Conservation (phyloP, 2,113 vertebrate species). For the Melanerpes formicivorus region DNA sequence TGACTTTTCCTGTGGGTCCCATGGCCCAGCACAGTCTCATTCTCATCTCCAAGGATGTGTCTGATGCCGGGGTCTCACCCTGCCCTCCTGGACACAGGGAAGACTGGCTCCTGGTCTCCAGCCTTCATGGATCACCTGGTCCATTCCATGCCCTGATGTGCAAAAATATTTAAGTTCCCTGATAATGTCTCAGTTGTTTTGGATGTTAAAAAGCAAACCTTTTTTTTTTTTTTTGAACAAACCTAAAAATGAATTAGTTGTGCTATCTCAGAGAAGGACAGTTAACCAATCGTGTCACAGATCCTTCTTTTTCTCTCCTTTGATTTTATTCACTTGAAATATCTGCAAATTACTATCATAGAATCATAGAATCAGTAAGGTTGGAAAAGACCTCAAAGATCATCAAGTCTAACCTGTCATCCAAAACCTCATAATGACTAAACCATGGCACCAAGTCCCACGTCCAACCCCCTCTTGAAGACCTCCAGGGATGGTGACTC, state of each 20-base stretch:
- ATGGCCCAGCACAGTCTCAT: too few species aligned
- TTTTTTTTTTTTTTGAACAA: not conserved
- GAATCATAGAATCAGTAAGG: too few species aligned
- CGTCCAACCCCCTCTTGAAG: too few species aligned
- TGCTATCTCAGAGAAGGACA: not conserved
- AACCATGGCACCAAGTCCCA: too few species aligned
- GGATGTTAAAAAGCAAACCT: not conserved
- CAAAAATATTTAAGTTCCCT: not conserved
- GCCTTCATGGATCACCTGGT: not conserved
- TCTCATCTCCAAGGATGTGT: not conserved
- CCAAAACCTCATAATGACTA: too few species aligned
- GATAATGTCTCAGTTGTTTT: not conserved
- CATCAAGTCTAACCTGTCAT: too few species aligned
- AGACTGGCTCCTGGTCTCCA: rapidly evolving
- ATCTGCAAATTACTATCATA: not conserved
- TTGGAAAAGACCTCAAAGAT: too few species aligned
- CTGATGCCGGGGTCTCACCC: rapidly evolving
- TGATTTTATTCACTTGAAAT: not conserved
- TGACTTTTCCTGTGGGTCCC: too few species aligned
- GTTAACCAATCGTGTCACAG: too few species aligned
- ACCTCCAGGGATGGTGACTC: too few species aligned
- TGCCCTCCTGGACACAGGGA: not conserved
- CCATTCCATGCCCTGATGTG: not conserved
- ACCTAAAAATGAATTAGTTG: not conserved
- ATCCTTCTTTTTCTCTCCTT: not conserved